Conservation (phyloP, 2,888 invertebrate species). For the Capitulum mitella region DNA sequence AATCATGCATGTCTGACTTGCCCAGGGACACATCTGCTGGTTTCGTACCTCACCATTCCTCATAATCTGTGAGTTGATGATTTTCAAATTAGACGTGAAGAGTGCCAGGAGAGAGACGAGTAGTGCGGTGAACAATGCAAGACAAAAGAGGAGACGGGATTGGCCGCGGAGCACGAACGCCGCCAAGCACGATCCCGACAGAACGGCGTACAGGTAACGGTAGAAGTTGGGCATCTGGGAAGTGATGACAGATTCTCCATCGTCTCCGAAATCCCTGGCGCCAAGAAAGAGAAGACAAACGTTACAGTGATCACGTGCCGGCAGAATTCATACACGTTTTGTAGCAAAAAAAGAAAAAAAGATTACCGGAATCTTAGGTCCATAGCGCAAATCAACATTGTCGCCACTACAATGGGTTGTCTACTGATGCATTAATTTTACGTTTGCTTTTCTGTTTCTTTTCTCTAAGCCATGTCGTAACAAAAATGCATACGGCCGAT, state of each 20-base stretch:
- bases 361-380: too few relatives aligned
- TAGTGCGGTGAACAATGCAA: background rate
- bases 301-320: too few relatives aligned
- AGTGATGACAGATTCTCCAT: background rate
- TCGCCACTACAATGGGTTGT: too few relatives aligned
- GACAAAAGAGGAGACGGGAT: background rate
- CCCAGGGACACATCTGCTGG: too few relatives aligned
- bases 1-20: too few relatives aligned
- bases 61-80: conserved; percentile 1
- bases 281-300: too few relatives aligned
- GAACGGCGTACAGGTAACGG: background rate
- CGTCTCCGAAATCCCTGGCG: conserved; percentile 14
- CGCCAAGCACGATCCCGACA: background rate
- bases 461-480: too few relatives aligned
- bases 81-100: background rate
- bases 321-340: too few relatives aligned
- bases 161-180: background rate
- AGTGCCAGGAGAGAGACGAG: background rate
- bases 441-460: too few relatives aligned
- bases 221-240: background rate
- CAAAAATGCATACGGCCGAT: too few relatives aligned
- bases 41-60: background rate
- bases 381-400: too few relatives aligned
- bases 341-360: background rate
- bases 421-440: too few relatives aligned